phyloP scores from a whole-genome alignment of 2,888 invertebrate genomes.

The Drosophila antonietae region DNA sequence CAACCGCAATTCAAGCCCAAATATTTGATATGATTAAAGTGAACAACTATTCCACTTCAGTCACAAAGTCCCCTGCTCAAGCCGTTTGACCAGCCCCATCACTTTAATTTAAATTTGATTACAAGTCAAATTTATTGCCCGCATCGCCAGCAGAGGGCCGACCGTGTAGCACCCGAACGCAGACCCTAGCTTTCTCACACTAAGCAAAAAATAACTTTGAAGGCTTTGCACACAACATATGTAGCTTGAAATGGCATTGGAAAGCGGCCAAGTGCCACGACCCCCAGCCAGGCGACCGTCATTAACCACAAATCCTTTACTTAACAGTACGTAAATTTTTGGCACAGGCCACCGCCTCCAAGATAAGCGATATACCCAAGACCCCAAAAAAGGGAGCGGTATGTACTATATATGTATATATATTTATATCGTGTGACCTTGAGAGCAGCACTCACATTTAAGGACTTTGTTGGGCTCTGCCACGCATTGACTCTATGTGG shows the following conservation, averaged over 20 bases:
- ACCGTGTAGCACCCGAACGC: constrained; percentile 15
- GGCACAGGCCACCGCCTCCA: constrained; percentile 58
- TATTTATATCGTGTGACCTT: constrained; percentile 75
- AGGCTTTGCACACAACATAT: constrained; percentile 44
- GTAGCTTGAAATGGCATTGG: constrained; percentile 63
- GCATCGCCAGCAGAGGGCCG: constrained; percentile 52
- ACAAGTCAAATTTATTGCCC: constrained; percentile 73
- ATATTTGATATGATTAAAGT: constrained; percentile 7
- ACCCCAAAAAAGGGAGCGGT: constrained; percentile 38
- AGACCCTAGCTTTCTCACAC: constrained; percentile 27
- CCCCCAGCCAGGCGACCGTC: constrained; percentile 62
- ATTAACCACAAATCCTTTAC: constrained; percentile 80
- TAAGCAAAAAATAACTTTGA: constrained; percentile 9
- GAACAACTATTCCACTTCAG: constrained; percentile 15
- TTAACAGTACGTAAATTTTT: constrained; percentile 80
- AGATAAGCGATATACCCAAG: constrained; percentile 60
- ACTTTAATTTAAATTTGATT: constrained; percentile 79
- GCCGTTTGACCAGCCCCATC: constrained; percentile 24
- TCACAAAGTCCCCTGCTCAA: background rate
- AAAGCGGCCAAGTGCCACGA: constrained; percentile 37
- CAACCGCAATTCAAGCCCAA: background rate
- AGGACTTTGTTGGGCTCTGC: constrained; percentile 27
- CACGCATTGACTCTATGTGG: constrained; percentile 9
- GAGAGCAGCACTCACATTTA: constrained; percentile 63
- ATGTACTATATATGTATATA: constrained; percentile 57